Percentiles rank a stretch among this genome's conserved stretches.
phyloP scores from a whole-genome alignment of 2,888 invertebrate genomes.

The Clanis bilineata region DNA sequence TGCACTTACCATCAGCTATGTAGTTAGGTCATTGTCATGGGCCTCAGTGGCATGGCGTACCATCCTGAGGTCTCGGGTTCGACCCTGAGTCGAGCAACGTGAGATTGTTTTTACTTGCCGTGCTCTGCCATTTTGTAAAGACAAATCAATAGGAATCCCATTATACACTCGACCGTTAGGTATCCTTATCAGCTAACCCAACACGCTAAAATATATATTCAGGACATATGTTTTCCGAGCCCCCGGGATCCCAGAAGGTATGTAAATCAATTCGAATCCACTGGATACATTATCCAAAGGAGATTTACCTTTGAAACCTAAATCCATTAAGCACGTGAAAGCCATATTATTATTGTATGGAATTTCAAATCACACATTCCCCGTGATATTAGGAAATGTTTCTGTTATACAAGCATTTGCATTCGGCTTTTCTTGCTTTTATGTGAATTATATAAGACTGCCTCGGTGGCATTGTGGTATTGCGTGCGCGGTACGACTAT shows the following conservation, averaged over 20 bases:
- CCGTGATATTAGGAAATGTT: background rate
- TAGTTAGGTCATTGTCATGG: too few relatives aligned
- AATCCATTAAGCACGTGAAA: slow-evolving; percentile 4
- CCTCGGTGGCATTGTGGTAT: too few relatives aligned
- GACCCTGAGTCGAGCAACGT: too few relatives aligned
- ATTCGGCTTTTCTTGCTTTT: too few relatives aligned
- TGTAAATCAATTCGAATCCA: slow-evolving; percentile 9
- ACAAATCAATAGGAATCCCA: too few relatives aligned
- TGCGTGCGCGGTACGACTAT: too few relatives aligned
- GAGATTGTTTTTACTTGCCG: too few relatives aligned
- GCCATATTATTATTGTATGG: slow-evolving; percentile 2
- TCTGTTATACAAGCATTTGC: background rate
- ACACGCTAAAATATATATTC: background rate
- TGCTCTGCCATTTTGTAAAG: too few relatives aligned
- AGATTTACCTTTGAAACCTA: background rate
- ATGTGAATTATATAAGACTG: background rate
- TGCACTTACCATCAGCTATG: too few relatives aligned
- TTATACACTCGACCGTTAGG: too few relatives aligned
- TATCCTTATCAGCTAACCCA: background rate
- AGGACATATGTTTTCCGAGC: background rate
- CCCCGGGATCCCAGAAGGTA: background rate
- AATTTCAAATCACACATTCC: background rate
- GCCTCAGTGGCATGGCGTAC: too few relatives aligned
- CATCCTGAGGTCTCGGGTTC: too few relatives aligned
- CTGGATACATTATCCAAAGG: background rate